Evolutionary conservation across 2,113 vertebrate species (phyloP), one percentile per base, ranked within the genome.

Genomic region (Pseudorectes ferrugineus): DNA sequence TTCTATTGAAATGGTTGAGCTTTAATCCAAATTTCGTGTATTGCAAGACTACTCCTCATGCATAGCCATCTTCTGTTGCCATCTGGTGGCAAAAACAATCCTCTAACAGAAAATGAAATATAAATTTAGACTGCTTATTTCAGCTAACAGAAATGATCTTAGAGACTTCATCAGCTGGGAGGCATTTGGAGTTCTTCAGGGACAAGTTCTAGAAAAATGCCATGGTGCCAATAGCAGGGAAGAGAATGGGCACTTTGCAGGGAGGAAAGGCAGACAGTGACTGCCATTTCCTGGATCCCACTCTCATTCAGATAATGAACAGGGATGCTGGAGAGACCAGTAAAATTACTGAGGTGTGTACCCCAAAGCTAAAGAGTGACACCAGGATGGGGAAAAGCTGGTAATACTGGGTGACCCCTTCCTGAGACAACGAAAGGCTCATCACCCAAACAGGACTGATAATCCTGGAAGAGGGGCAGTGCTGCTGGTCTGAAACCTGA

Each of bases 1-100:
- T 63, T 82, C 10, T 70, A 1, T 35, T 90, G 76, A 74, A 58
- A 12, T 45, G 80, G 58, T 18, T 78, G 70, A 85, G 58, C 16
- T 88, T 91, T 58, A 95, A 55, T 57, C 18, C 17, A n/a, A 29
- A 19, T 82, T 38, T 42, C 0, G 1, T 59, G 13, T 85, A 25
- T 57, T 85, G 10, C 40, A 46, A 85, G 74, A 21, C 8, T 72
- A 0, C 3, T 93, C 14, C 38, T 81, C 22, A 73, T 4, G 3
- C 33, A 35, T 16, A 54, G 19, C 21, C 84, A 66, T 93, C 87
- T 89, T 91, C 66, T 95, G 73, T 95, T 96, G 94, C 93, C 95
- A 95, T 70, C 95, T 97, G 93, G 84, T 95, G 94, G 94, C 74
- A 76, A 76, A 93, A 94, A 0, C 45, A 76, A 26, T 59, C 40